Percentiles rank a stretch among this genome's conserved stretches.
phyloP scores from a whole-genome alignment of 2,113 vertebrate species.

The Bubo blakistoni region DNA sequence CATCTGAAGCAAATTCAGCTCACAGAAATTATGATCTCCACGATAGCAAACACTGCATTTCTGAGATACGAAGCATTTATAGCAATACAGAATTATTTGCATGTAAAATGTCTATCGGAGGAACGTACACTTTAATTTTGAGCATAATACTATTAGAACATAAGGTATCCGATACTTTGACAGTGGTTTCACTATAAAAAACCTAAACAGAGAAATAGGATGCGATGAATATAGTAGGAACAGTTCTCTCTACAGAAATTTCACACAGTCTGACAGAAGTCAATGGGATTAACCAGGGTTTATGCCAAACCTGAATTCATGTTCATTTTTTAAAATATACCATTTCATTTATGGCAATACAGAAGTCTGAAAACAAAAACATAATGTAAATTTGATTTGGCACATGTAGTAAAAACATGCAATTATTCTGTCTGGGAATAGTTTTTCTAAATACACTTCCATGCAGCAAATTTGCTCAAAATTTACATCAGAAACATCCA shows the following conservation, averaged over 20 bases:
- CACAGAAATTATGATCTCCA: constrained; percentile 70
- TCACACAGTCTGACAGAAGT: not conserved
- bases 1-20: constrained; percentile 68
- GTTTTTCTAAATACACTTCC: not conserved
- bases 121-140: constrained; percentile 39
- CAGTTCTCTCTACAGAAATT: not conserved
- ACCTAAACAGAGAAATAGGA: not conserved
- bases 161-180: not conserved
- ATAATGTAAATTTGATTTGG: not conserved
- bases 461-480: not conserved
- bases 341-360: not conserved
- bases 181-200: not conserved
- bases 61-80: constrained; percentile 70
- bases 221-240: not conserved
- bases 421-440: not conserved
- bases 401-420: not conserved
- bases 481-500: not conserved
- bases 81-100: constrained; percentile 64
- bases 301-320: not conserved
- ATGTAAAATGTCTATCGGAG: constrained; percentile 54
- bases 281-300: not conserved
- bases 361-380: not conserved
- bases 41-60: constrained; percentile 66
- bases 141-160: not conserved
- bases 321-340: not conserved